These are phyloP conservation scores for Ypsolopha scabrella DNA, from an alignment of 2,888 invertebrate species.

Conservation along the genomic window DNA sequence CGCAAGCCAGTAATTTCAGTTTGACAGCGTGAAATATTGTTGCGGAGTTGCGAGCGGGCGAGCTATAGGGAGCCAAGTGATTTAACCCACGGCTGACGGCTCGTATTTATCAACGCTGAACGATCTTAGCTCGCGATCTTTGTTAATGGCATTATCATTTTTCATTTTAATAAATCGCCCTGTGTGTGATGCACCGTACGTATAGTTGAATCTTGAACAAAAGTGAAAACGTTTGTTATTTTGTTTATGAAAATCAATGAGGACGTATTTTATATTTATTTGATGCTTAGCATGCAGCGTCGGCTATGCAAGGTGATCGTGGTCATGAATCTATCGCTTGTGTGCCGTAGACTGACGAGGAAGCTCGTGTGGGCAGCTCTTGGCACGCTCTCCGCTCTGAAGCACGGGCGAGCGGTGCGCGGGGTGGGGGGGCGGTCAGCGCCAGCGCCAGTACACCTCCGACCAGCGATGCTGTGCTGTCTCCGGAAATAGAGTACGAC, in stretches of 20 bases:
- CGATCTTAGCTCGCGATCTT: neutral
- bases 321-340: neutral
- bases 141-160: neutral
- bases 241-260: neutral
- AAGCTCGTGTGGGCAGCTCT: constrained; percentile 22
- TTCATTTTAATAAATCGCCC: neutral
- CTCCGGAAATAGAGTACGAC: constrained; percentile 70
- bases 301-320: neutral
- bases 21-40: constrained; percentile 36
- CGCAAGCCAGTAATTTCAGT: constrained; percentile 22
- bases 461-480: constrained; percentile 72
- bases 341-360: constrained; percentile 3
- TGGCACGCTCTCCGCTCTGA: constrained; percentile 39
- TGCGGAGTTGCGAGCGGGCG: constrained; percentile 18
- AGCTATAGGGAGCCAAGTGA: neutral
- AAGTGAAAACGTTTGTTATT: neutral
- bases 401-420: constrained; percentile 14
- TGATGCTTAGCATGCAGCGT: neutral
- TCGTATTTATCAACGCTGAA: constrained; percentile 3
- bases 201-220: too few species aligned
- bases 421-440: constrained; percentile 30
- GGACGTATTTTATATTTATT: too few species aligned
- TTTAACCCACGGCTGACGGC: neutral
- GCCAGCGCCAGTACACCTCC: constrained; percentile 63
- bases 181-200: too few species aligned